Conservation (phyloP, 2,888 invertebrate species). For the Monochamus alternatus region DNA sequence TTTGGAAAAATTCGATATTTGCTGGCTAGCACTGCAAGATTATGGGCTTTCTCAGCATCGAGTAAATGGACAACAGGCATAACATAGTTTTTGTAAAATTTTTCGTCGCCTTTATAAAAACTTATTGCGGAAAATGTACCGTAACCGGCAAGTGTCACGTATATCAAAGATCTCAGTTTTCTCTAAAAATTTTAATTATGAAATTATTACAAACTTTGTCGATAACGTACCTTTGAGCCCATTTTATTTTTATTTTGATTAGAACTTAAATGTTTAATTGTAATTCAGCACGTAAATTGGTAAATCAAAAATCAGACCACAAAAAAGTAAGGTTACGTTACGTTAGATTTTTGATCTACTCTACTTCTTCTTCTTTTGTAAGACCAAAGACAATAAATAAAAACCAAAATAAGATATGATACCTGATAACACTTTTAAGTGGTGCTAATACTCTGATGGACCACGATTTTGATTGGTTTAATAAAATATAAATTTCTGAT, state of each 20-base stretch:
- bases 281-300: too few relatives aligned
- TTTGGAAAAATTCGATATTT: conserved; percentile 84
- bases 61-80: conserved; percentile 82
- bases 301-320: not conserved
- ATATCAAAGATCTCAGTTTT: conserved; percentile 80
- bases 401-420: too few relatives aligned
- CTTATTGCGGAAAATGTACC: conserved; percentile 79
- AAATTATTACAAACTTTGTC: not conserved
- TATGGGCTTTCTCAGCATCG: conserved; percentile 89
- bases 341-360: too few relatives aligned
- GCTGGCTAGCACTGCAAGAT: conserved; percentile 81
- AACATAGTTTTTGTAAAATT: conserved; percentile 82
- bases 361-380: not conserved
- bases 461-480: too few relatives aligned
- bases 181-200: conserved; percentile 70
- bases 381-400: too few relatives aligned
- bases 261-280: not conserved
- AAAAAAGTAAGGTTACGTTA: not conserved
- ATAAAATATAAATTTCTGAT: too few relatives aligned
- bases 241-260: not conserved
- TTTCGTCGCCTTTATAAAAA: conserved; percentile 83
- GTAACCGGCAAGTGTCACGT: conserved; percentile 78
- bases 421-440: too few relatives aligned
- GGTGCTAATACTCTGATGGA: too few relatives aligned
- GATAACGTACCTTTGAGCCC: not conserved